Conservation (phyloP, 2,888 invertebrate genomes). For the Spisula solida region DNA sequence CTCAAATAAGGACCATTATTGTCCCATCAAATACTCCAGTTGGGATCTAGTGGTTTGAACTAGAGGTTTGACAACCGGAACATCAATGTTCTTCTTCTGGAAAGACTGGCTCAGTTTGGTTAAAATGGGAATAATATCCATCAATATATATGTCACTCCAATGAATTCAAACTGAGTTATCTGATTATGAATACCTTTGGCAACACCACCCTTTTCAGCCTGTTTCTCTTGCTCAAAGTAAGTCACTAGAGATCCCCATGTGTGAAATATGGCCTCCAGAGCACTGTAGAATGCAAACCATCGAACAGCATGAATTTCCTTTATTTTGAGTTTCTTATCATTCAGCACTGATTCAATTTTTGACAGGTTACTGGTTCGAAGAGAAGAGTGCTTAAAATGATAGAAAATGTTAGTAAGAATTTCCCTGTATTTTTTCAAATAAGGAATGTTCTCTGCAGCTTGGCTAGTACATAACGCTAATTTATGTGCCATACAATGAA, state of each 20-base stretch:
- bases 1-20: slow-evolving; percentile 12
- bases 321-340: slow-evolving; percentile 33
- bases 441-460: slow-evolving; percentile 25
- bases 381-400: slow-evolving; percentile 46
- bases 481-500: slow-evolving; percentile 44
- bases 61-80: background rate
- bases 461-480: slow-evolving; percentile 23
- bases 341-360: slow-evolving; percentile 28
- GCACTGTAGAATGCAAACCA: slow-evolving; percentile 50
- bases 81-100: slow-evolving; percentile 22
- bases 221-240: background rate
- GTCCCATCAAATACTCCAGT: slow-evolving; percentile 4
- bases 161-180: background rate
- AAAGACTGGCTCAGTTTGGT: slow-evolving; percentile 24
- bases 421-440: slow-evolving; percentile 31
- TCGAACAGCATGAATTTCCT: slow-evolving; percentile 28
- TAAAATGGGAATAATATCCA: background rate
- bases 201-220: background rate
- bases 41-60: slow-evolving; percentile 12
- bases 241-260: slow-evolving; percentile 40
- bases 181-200: background rate
- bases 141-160: background rate
- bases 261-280: slow-evolving; percentile 40
- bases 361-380: slow-evolving; percentile 15
- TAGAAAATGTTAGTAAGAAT: slow-evolving; percentile 29